Percentiles rank a stretch among this genome's conserved stretches.
Conservation (phyloP, 2,797 vertebrate species). For the Echiichthys vipera region DNA sequence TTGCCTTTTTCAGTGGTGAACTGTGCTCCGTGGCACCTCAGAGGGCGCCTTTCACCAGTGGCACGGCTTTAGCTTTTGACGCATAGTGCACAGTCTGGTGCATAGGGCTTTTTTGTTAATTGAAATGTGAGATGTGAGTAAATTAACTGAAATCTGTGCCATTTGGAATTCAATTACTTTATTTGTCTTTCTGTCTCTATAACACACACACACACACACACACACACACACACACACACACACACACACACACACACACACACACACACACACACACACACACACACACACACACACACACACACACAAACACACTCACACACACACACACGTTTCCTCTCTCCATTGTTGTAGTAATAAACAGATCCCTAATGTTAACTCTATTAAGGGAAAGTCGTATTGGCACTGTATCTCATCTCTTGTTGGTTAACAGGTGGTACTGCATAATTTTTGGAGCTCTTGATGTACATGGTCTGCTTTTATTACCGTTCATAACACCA, state of each 20-base stretch:
- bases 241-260: not conserved
- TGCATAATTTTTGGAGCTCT: constrained; percentile 43
- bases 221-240: not conserved
- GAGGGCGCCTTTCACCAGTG: constrained; percentile 26
- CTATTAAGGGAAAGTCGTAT: constrained; percentile 24
- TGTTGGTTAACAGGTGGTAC: constrained; percentile 59
- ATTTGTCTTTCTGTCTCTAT: not conserved
- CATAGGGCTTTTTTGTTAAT: constrained; percentile 24
- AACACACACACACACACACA: not conserved
- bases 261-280: not conserved
- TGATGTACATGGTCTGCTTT: constrained; percentile 38
- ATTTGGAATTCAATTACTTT: not conserved
- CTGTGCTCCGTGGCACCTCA: constrained; percentile 36
- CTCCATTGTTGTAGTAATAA: constrained; percentile 41
- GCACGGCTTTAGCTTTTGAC: constrained; percentile 38
- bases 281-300: not conserved
- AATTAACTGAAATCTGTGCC: constrained; percentile 11
- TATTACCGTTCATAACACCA: constrained; percentile 42
- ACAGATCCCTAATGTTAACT: constrained; percentile 32
- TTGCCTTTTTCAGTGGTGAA: constrained; percentile 58
- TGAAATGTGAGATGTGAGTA: constrained; percentile 38
- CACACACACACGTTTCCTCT: not conserved
- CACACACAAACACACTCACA: too few relatives aligned
- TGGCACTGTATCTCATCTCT: constrained; percentile 29
- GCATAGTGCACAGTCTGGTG: constrained; percentile 22